Evolutionary conservation across 2,113 vertebrate genomes (phyloP).

Genomic region (Tachycineta bicolor): DNA sequence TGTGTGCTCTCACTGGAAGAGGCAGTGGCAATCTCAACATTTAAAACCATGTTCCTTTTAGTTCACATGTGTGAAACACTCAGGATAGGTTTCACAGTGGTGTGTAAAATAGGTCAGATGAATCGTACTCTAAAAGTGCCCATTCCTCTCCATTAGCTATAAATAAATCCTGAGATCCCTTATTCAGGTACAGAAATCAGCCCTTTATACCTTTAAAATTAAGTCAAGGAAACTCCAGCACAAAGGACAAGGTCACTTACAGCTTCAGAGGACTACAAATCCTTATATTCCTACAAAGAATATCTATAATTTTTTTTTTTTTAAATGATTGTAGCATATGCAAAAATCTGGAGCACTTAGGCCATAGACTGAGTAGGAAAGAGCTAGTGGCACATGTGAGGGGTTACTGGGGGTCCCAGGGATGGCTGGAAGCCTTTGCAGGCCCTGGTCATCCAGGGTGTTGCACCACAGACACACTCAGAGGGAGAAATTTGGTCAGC

Average conservation of each 20-base stretch:
- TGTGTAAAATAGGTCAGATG: neutral
- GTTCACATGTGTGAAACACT: neutral
- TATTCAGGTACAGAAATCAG: neutral
- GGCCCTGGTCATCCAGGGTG: accelerated
- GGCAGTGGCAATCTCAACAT: neutral
- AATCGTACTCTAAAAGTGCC: neutral
- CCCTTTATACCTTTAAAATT: neutral
- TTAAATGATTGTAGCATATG: neutral
- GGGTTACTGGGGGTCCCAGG: neutral
- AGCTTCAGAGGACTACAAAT: neutral
- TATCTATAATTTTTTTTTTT: neutral
- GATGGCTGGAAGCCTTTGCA: neutral
- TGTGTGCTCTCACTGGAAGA: neutral
- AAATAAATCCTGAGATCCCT: neutral
- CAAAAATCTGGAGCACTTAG: neutral
- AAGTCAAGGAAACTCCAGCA: neutral
- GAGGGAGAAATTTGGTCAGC: neutral
- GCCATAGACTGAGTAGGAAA: neutral
- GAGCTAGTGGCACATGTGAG: neutral
- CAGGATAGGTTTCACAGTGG: neutral
- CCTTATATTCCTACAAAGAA: neutral
- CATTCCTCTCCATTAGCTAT: neutral
- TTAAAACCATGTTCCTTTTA: neutral
- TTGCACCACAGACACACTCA: neutral
- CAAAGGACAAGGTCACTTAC: neutral